These are phyloP conservation scores for Delphinus delphis DNA, from an alignment of 2,113 vertebrate genomes.

Conservation along the genomic window DNA sequence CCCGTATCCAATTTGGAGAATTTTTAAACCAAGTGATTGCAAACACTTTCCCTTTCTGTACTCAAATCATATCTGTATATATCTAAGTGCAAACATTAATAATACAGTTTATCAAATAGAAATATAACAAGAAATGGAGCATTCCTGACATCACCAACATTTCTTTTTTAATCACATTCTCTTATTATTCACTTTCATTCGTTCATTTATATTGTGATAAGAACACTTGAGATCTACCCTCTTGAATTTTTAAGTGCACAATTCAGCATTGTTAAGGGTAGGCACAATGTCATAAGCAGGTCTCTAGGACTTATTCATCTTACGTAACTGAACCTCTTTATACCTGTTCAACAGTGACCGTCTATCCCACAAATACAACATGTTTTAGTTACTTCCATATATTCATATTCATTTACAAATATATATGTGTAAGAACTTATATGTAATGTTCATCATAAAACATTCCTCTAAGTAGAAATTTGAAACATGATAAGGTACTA, in stretches of 20 bases:
- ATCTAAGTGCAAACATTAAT: background rate
- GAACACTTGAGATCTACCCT: background rate
- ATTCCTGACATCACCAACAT: background rate
- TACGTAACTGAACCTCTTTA: background rate
- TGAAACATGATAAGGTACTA: background rate
- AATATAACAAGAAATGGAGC: background rate
- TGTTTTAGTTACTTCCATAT: background rate
- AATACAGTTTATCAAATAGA: background rate
- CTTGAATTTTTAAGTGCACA: background rate
- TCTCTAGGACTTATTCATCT: background rate
- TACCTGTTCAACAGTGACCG: background rate
- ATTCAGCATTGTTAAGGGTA: background rate
- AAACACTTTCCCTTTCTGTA: background rate
- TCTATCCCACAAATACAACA: background rate
- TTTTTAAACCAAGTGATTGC: background rate
- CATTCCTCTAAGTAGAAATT: background rate
- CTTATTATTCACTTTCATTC: background rate
- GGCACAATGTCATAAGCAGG: background rate
- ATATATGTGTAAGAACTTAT: background rate
- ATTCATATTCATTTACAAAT: background rate
- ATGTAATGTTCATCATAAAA: background rate
- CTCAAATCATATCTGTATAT: background rate
- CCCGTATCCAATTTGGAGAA: background rate
- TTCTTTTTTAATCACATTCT: background rate
- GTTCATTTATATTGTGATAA: background rate